Conservation (phyloP, 2,888 invertebrate genomes). For the Ecdyonurus torrentis region DNA sequence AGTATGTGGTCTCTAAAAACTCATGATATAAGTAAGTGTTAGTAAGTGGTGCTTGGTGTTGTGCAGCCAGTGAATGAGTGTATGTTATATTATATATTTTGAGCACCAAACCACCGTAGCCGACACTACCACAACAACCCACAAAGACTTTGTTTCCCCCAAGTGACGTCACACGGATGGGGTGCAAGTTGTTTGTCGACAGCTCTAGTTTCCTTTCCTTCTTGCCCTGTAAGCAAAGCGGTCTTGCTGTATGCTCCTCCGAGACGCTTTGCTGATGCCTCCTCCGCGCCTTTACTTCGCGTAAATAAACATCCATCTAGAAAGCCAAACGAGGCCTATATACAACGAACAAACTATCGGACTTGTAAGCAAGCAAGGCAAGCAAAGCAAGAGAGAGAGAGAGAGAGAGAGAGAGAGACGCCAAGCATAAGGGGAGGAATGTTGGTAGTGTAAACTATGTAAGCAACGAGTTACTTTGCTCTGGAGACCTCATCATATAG, state of each 20-base stretch:
- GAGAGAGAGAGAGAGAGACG: no score
- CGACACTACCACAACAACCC: background rate
- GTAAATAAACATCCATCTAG: conserved; percentile 8
- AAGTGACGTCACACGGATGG: background rate
- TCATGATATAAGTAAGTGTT: background rate
- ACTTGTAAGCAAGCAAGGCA: no score
- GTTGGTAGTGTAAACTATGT: no score
- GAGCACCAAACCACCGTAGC: no score
- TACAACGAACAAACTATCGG: no score
- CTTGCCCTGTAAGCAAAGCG: background rate
- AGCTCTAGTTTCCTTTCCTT: conserved; percentile 4
- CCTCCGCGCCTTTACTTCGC: background rate
- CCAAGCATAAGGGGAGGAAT: no score
- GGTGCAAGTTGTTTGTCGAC: conserved; percentile 5
- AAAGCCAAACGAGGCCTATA: no score
- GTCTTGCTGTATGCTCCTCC: background rate
- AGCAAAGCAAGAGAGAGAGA: no score
- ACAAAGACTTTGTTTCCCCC: no score
- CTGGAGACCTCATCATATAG: no score
- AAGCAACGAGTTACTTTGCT: no score
- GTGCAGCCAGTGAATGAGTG: background rate
- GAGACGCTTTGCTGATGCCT: background rate
- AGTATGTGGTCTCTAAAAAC: no score
- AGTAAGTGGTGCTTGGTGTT: background rate
- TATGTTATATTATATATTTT: background rate